Evolutionary conservation across 2,888 invertebrate genomes (phyloP).

Genomic region (Dendrolimus houi): DNA sequence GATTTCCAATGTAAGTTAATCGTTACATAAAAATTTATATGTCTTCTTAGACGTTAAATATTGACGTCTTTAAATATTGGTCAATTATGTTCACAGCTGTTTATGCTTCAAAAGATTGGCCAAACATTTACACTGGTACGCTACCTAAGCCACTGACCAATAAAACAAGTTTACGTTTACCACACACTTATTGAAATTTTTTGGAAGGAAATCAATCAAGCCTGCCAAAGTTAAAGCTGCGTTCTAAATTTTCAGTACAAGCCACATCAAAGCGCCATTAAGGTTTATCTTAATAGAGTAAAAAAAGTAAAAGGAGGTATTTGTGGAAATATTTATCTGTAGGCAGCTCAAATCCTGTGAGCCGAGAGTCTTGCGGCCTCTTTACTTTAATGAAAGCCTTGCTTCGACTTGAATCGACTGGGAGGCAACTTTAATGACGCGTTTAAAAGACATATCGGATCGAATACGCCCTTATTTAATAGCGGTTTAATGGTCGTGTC

Average conservation of each 20-base stretch:
- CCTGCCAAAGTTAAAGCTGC: conserved; percentile 58
- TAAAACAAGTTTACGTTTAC: not conserved
- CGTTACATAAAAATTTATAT: too few relatives aligned
- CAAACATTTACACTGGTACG: too few relatives aligned
- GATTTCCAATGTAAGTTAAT: too few relatives aligned
- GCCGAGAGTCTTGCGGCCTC: conserved; percentile 53
- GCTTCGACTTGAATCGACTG: conserved; percentile 34
- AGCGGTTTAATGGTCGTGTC: conserved; percentile 8
- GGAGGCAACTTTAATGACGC: conserved; percentile 51
- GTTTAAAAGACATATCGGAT: conserved; percentile 44
- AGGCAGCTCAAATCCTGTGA: conserved; percentile 40
- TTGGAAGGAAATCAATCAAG: conserved; percentile 64
- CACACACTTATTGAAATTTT: conserved; percentile 6
- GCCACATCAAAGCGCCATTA: conserved; percentile 73
- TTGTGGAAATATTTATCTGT: conserved; percentile 65
- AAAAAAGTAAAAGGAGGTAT: conserved; percentile 69
- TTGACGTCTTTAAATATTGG: too few relatives aligned
- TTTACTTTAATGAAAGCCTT: conserved; percentile 66
- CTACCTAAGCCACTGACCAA: too few relatives aligned
- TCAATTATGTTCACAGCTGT: too few relatives aligned
- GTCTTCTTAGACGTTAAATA: too few relatives aligned
- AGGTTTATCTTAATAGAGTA: conserved; percentile 67
- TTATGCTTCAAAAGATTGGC: too few relatives aligned
- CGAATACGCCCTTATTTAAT: conserved; percentile 34
- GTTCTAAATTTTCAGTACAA: conserved; percentile 32